These are phyloP conservation scores for Sebastes matsubarae DNA, from an alignment of 2,797 vertebrate genomes.

Conservation along the genomic window DNA sequence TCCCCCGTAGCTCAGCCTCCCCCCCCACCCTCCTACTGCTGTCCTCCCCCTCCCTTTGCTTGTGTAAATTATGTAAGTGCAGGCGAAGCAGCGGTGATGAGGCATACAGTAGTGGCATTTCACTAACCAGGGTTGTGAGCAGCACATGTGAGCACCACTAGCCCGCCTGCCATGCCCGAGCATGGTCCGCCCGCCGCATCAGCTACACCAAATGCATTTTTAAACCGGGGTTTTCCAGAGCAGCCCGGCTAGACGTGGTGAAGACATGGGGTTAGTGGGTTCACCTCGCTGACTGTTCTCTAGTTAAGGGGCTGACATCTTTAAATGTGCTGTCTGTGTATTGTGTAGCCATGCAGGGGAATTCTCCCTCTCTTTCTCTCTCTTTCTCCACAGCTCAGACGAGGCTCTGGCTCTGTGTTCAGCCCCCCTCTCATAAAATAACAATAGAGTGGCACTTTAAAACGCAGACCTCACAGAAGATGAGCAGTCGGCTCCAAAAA, in stretches of 20 bases:
- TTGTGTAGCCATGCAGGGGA: constrained; percentile 74
- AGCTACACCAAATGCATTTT: constrained; percentile 77
- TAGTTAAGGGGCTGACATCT: constrained; percentile 67
- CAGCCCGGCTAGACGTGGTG: constrained; percentile 69
- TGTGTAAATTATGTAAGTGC: constrained; percentile 84
- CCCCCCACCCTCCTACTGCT: not conserved
- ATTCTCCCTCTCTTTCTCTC: constrained; percentile 58
- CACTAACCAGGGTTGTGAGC: constrained; percentile 50
- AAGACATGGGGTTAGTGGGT: constrained; percentile 68
- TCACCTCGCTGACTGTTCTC: constrained; percentile 66
- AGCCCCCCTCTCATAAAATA: constrained; percentile 74
- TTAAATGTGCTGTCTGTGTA: constrained; percentile 73
- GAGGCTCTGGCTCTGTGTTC: constrained; percentile 45
- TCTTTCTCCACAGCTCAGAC: constrained; percentile 48
- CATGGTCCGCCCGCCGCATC: constrained; percentile 32
- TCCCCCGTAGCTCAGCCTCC: constrained; percentile 48
- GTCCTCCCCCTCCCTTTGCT: constrained; percentile 50
- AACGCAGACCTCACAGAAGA: constrained; percentile 56
- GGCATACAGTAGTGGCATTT: constrained; percentile 69
- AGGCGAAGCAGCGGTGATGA: constrained; percentile 56
- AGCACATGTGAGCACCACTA: constrained; percentile 18
- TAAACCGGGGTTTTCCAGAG: constrained; percentile 70
- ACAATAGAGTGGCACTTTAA: constrained; percentile 70
- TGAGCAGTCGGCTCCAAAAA: constrained; percentile 32
- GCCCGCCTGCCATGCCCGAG: constrained; percentile 18